These are phyloP conservation scores for Aythya baeri DNA, from an alignment of 2,113 vertebrate species.

Conservation along the genomic window DNA sequence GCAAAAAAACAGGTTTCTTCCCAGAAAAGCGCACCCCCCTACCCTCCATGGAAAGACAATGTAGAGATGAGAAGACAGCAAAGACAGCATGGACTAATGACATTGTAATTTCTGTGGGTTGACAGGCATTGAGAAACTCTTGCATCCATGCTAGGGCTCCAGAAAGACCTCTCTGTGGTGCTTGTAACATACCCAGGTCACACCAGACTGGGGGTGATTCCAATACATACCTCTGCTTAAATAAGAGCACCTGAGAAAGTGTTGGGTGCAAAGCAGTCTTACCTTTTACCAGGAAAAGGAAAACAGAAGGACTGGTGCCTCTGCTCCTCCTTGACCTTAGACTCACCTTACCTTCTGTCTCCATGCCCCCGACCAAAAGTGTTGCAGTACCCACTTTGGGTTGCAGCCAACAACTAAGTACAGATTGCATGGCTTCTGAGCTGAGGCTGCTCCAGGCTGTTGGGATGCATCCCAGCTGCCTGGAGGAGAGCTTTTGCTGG, in stretches of 20 bases:
- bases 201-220: rapidly evolving
- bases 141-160: rapidly evolving
- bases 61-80: too few species aligned
- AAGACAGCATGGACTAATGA: background rate
- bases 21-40: background rate
- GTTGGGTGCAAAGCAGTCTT: background rate
- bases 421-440: too few species aligned
- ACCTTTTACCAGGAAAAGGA: rapidly evolving
- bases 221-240: background rate
- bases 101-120: background rate
- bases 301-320: background rate
- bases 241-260: background rate
- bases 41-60: background rate
- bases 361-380: rapidly evolving
- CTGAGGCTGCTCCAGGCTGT: too few species aligned
- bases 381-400: background rate
- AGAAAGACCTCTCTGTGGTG: background rate
- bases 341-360: background rate
- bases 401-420: too few species aligned
- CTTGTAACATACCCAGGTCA: background rate
- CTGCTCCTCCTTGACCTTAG: background rate
- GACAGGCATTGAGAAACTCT: background rate
- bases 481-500: too few species aligned
- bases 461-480: too few species aligned
- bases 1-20: background rate